These are phyloP conservation scores for Pogona vitticeps DNA, from an alignment of 2,113 vertebrate species.

Conservation along the genomic window DNA sequence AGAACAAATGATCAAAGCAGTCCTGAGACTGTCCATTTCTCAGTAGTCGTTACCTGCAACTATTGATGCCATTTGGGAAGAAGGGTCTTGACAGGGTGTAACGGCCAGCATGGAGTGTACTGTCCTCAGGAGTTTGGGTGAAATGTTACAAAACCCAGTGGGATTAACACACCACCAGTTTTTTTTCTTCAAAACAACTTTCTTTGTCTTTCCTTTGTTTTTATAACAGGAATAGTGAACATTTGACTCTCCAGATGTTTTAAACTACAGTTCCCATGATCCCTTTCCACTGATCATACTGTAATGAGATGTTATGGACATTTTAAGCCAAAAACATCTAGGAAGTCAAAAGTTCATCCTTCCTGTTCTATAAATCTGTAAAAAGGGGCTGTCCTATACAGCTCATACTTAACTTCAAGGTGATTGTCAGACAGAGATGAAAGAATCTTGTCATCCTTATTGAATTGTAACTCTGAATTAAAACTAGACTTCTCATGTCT, in stretches of 20 bases:
- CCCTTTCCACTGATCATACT: too few species aligned
- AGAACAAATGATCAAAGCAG: slow-evolving; percentile 18
- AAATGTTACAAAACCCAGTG: not conserved
- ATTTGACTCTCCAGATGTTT: not conserved
- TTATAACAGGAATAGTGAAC: not conserved
- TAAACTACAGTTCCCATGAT: not conserved
- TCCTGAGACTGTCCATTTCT: slow-evolving; percentile 8
- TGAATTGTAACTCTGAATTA: not conserved
- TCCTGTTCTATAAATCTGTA: not conserved
- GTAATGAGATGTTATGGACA: not conserved
- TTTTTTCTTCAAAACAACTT: not conserved
- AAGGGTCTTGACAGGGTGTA: not conserved
- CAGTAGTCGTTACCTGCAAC: slow-evolving; percentile 46
- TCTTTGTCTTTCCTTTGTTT: not conserved
- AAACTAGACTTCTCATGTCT: not conserved
- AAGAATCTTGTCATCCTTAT: not conserved
- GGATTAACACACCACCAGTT: too few species aligned
- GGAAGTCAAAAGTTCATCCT: not conserved
- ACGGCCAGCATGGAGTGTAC: not conserved
- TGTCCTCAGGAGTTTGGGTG: not conserved
- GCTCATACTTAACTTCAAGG: not conserved
- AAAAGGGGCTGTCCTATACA: not conserved
- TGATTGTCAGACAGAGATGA: not conserved
- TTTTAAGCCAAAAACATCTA: not conserved
- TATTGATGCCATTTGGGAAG: not conserved